These are phyloP conservation scores for Camelus bactrianus DNA, from an alignment of 2,113 vertebrate species.

Conservation along the genomic window DNA sequence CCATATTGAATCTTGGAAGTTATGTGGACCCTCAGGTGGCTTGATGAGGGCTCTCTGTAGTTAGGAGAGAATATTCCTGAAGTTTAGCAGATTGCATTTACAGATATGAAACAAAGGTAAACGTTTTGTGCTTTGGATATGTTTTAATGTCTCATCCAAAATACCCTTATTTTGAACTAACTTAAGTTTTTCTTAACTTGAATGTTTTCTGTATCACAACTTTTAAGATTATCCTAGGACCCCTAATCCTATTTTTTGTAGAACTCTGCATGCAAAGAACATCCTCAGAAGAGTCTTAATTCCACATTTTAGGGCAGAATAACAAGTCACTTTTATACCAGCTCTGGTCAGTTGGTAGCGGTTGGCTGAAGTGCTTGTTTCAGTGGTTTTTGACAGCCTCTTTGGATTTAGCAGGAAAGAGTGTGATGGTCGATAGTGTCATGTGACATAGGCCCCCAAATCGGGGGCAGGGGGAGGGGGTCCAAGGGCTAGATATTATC, in stretches of 20 bases:
- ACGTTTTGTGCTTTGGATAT: neutral
- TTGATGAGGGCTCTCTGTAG: neutral
- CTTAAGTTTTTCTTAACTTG: neutral
- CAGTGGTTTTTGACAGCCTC: neutral
- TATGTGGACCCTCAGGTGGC: neutral
- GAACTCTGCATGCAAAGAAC: neutral
- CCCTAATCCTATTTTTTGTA: neutral
- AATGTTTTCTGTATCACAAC: neutral
- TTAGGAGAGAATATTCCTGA: neutral
- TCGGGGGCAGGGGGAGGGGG: too few species aligned
- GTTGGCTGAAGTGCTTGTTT: neutral
- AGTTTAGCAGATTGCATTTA: neutral
- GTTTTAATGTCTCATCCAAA: neutral
- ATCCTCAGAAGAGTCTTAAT: neutral
- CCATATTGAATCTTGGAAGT: neutral
- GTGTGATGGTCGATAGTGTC: neutral
- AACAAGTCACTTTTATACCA: neutral
- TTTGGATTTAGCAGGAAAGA: neutral
- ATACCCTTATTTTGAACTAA: conserved; percentile 21
- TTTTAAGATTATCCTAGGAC: conserved; percentile 12
- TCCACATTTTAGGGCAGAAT: neutral
- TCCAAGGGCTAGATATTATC: neutral
- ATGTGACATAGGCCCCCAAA: too few species aligned
- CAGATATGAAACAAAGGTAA: neutral
- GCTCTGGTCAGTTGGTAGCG: neutral